Evolutionary conservation across 2,113 vertebrate genomes (phyloP).

Genomic region (Tricholaema leucomelas): DNA sequence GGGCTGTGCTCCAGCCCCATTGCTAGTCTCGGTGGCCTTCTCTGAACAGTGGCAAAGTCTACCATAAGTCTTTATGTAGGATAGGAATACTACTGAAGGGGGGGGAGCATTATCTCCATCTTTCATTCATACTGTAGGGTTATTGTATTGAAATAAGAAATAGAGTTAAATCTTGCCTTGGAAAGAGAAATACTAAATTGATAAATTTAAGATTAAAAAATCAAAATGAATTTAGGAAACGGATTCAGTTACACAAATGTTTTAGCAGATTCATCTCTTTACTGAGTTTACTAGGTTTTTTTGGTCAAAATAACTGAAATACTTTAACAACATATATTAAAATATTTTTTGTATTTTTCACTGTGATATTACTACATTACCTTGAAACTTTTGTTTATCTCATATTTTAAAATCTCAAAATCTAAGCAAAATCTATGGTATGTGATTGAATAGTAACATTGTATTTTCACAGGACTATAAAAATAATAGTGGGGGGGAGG

Average conservation of each 20-base stretch:
- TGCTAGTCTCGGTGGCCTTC: no score
- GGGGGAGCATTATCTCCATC: neutral
- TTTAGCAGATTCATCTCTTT: neutral
- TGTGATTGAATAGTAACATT: neutral
- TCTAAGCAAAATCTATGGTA: neutral
- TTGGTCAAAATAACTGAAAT: neutral
- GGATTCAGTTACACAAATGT: neutral
- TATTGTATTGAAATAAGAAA: neutral
- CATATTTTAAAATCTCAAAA: neutral
- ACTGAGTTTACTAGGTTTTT: neutral
- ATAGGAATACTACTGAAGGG: neutral
- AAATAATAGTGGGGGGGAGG: neutral
- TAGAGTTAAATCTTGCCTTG: neutral
- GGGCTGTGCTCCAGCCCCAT: no score
- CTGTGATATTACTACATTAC: neutral
- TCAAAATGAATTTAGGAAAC: neutral
- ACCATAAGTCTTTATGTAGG: neutral
- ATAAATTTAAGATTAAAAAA: neutral
- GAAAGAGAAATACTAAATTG: neutral
- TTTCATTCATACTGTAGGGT: neutral
- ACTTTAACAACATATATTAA: neutral
- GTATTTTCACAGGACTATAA: neutral
- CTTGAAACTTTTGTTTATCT: neutral
- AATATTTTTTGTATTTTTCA: neutral
- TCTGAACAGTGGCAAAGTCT: neutral